A percentile compares a stretch with the other conserved stretches of the same genome.
Conservation (phyloP, 2,797 vertebrate species). For the Intellagama lesueurii region DNA sequence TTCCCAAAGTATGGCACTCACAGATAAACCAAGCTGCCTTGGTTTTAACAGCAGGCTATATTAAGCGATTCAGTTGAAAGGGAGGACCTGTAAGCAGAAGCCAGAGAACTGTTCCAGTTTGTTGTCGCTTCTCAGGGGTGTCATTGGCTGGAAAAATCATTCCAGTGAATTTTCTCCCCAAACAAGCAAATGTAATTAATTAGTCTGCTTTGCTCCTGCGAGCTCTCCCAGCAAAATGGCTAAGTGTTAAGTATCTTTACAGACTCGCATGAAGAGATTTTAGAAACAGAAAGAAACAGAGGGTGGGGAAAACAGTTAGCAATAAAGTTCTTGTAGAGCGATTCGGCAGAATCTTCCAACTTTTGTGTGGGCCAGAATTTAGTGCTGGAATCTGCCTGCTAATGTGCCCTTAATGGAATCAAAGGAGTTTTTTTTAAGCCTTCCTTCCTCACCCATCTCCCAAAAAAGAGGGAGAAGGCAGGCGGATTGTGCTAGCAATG, state of each 20-base stretch:
- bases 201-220: background rate
- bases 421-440: no score
- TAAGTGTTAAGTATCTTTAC: background rate
- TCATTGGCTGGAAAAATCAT: slow-evolving; percentile 1
- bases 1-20: background rate
- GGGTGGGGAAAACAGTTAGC: background rate
- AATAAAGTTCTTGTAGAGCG: background rate
- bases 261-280: background rate
- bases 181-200: background rate
- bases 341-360: background rate
- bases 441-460: no score
- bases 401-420: no score
- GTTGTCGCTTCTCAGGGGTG: background rate
- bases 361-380: background rate
- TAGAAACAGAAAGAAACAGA: background rate
- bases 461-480: background rate
- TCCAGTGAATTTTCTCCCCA: slow-evolving; percentile 27
- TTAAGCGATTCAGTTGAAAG: background rate
- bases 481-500: background rate
- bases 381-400: background rate
- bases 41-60: slow-evolving; percentile 30
- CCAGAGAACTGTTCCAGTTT: background rate
- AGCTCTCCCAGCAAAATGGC: background rate
- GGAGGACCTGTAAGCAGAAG: background rate
- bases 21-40: slow-evolving; percentile 20